phyloP scores from a whole-genome alignment of 2,888 invertebrate species.

The Electrophaes corylata region DNA sequence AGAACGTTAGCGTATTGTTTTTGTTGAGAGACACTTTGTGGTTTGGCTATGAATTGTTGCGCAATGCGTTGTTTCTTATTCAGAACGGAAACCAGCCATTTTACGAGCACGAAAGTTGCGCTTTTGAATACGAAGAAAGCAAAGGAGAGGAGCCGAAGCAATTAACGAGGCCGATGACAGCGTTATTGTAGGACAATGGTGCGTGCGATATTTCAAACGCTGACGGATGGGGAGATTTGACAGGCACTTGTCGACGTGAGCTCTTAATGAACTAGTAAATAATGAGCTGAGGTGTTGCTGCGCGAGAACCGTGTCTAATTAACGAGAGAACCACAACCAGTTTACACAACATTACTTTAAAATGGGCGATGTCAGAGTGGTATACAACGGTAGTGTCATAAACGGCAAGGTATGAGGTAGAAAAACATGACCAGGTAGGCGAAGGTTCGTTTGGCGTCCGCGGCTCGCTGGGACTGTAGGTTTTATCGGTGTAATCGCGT shows the following conservation, averaged over 20 bases:
- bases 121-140: constrained; percentile 59
- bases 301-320: constrained; percentile 76
- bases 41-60: constrained; percentile 60
- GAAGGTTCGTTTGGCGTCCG: constrained; percentile 64
- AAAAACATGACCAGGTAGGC: constrained; percentile 61
- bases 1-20: constrained; percentile 62
- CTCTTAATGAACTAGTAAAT: constrained; percentile 83
- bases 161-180: constrained; percentile 78
- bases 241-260: constrained; percentile 76
- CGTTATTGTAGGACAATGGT: constrained; percentile 77
- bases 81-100: constrained; percentile 62
- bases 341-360: constrained; percentile 58
- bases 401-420: constrained; percentile 48
- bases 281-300: constrained; percentile 79
- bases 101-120: constrained; percentile 60
- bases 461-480: constrained; percentile 61
- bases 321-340: constrained; percentile 64
- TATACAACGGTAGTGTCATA: constrained; percentile 54
- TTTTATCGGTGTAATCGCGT: constrained; percentile 73
- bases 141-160: constrained; percentile 66
- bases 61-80: constrained; percentile 58
- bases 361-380: constrained; percentile 45
- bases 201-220: constrained; percentile 76
- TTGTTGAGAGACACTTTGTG: constrained; percentile 65
- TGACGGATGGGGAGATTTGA: constrained; percentile 71